phyloP scores from a whole-genome alignment of 2,113 vertebrate species.

The Brachyhypopomus gauderio region DNA sequence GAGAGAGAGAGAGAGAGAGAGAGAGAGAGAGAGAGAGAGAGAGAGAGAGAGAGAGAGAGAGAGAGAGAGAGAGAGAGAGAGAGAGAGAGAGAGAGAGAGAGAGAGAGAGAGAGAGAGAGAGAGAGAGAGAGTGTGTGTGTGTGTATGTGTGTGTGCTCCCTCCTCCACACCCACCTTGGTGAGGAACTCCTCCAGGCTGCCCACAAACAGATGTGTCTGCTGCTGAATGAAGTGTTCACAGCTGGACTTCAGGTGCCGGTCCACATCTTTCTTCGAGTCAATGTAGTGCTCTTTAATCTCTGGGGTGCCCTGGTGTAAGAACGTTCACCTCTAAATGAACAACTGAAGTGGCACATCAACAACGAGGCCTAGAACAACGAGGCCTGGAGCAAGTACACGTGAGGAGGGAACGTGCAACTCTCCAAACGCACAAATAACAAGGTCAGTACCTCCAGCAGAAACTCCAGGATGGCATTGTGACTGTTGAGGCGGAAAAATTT shows the following conservation, averaged over 20 bases:
- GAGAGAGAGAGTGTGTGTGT: no score
- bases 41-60: no score
- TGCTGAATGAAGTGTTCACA: slow-evolving; percentile 99
- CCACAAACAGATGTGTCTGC: slow-evolving; percentile 89
- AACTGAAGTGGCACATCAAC: no score
- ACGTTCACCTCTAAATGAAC: neutral
- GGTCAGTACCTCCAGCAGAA: slow-evolving; percentile 88
- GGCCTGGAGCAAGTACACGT: no score
- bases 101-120: no score
- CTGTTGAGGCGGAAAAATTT: slow-evolving; percentile 95
- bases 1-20: no score
- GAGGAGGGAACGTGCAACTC: no score
- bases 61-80: no score
- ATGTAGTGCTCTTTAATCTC: slow-evolving; percentile 99
- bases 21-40: no score
- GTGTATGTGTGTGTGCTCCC: neutral
- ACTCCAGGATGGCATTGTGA: slow-evolving; percentile 97
- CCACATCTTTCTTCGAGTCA: slow-evolving; percentile 98
- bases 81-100: no score
- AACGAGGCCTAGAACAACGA: no score
- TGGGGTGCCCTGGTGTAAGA: slow-evolving; percentile 84
- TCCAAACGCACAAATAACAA: neutral
- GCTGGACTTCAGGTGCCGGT: slow-evolving; percentile 92
- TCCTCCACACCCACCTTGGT: slow-evolving; percentile 81
- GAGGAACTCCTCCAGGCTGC: slow-evolving; percentile 93